Evolutionary conservation across 2,113 vertebrate species (phyloP).

Genomic region (Phainopepla nitens): DNA sequence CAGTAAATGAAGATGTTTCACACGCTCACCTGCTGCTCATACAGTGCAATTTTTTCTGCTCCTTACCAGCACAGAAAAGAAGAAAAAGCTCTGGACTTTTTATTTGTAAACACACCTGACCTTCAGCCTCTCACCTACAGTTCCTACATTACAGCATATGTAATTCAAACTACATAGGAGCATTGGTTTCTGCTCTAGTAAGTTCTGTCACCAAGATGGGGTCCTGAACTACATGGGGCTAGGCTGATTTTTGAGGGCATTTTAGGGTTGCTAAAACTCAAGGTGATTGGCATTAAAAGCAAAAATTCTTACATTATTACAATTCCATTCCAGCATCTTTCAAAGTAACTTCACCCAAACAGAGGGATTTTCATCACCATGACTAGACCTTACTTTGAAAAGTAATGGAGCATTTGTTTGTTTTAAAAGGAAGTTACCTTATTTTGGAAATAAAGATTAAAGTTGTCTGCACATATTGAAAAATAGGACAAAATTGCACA

Average conservation of each 20-base stretch:
- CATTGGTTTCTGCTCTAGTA: not conserved
- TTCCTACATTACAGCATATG: fast-evolving
- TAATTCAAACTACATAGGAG: fast-evolving
- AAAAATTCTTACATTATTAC: not conserved
- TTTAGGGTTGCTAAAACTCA: not conserved
- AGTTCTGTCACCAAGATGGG: not conserved
- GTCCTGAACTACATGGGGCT: not conserved
- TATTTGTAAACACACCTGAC: not conserved
- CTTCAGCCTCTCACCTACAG: not conserved
- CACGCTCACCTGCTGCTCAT: not conserved
- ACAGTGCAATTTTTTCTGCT: not conserved
- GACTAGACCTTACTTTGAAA: not conserved
- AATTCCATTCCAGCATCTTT: not conserved
- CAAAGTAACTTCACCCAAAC: not conserved
- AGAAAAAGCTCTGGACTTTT: not conserved
- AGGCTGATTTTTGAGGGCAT: not conserved
- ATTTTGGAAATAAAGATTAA: not conserved
- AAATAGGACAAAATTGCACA: not conserved
- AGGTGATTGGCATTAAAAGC: not conserved
- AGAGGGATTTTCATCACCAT: not conserved
- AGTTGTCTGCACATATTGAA: not conserved
- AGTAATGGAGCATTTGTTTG: not conserved
- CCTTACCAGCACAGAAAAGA: not conserved
- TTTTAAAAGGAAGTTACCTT: not conserved
- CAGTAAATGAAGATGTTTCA: not conserved